phyloP scores from a whole-genome alignment of 2,888 invertebrate genomes.

The Himalopsyche japonica region DNA sequence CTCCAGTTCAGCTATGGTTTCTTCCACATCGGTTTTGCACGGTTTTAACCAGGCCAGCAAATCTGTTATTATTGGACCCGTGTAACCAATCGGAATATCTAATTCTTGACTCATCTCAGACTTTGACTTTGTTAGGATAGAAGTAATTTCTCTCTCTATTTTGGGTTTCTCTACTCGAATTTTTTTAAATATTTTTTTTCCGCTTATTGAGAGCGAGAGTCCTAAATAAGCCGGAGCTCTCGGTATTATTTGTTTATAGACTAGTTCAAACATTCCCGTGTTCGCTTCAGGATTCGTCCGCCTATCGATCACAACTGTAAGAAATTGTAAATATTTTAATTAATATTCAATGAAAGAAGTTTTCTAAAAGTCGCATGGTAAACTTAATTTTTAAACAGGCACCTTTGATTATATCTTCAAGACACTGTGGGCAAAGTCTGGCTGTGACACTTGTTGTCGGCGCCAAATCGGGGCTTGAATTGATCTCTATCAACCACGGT shows the following conservation, averaged over 20 bases:
- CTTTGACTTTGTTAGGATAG: constrained; percentile 44
- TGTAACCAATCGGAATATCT: constrained; percentile 49
- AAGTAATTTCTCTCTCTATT: constrained; percentile 50
- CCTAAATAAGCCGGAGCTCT: constrained; percentile 82
- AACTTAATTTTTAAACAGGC: constrained; percentile 4
- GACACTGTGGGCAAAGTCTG: constrained; percentile 80
- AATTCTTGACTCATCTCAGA: constrained; percentile 46
- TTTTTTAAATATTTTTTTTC: constrained; percentile 64
- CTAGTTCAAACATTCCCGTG: constrained; percentile 79
- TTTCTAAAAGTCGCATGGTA: neutral
- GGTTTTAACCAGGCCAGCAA: constrained; percentile 69
- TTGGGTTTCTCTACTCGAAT: constrained; percentile 49
- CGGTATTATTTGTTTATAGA: constrained; percentile 76
- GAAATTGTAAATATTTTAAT: constrained; percentile 1
- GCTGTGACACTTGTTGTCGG: constrained; percentile 90
- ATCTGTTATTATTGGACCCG: constrained; percentile 68
- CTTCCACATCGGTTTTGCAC: constrained; percentile 47
- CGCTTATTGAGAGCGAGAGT: constrained; percentile 69
- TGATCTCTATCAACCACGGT: constrained; percentile 94
- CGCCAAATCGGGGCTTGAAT: constrained; percentile 90
- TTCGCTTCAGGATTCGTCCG: constrained; percentile 72
- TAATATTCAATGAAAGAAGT: neutral
- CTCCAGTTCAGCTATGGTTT: constrained; percentile 26
- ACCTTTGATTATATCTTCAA: constrained; percentile 94
- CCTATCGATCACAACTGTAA: constrained; percentile 78